phyloP scores from a whole-genome alignment of 2,113 vertebrate species.

The Platanista minor region DNA sequence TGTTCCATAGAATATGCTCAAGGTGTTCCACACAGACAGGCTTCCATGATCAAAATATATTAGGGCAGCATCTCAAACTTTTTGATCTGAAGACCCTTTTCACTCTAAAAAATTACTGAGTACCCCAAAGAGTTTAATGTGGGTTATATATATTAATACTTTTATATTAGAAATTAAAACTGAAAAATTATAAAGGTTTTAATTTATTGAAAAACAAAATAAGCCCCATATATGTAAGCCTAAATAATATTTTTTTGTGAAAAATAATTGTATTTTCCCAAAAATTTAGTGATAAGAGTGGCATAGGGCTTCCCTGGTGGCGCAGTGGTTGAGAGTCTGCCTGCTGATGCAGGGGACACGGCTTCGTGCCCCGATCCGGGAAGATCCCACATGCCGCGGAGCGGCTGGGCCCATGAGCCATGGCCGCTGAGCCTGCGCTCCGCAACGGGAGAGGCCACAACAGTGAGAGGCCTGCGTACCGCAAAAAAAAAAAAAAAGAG shows the following conservation, averaged over 20 bases:
- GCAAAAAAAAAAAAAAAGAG: too few relatives aligned
- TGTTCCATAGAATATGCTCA: not conserved
- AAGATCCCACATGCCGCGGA: too few relatives aligned
- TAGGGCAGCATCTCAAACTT: not conserved
- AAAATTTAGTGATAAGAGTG: not conserved
- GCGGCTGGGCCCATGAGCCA: too few relatives aligned
- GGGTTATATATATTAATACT: not conserved
- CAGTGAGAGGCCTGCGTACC: too few relatives aligned
- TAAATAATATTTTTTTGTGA: not conserved
- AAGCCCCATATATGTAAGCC: not conserved
- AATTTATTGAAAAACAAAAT: not conserved
- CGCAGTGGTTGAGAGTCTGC: too few relatives aligned
- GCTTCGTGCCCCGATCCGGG: too few relatives aligned
- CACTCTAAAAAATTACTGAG: not conserved
- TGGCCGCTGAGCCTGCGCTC: too few relatives aligned
- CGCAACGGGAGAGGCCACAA: too few relatives aligned
- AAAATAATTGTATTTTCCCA: not conserved
- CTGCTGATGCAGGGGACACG: too few relatives aligned
- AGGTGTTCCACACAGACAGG: not conserved
- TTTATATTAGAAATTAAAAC: not conserved
- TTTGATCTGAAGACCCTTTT: not conserved
- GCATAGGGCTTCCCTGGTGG: too few relatives aligned
- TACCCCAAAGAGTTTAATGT: not conserved
- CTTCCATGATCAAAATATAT: not conserved
- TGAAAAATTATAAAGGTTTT: not conserved